Conservation (phyloP, 2,888 invertebrate species). For the Dusona sp. region DNA sequence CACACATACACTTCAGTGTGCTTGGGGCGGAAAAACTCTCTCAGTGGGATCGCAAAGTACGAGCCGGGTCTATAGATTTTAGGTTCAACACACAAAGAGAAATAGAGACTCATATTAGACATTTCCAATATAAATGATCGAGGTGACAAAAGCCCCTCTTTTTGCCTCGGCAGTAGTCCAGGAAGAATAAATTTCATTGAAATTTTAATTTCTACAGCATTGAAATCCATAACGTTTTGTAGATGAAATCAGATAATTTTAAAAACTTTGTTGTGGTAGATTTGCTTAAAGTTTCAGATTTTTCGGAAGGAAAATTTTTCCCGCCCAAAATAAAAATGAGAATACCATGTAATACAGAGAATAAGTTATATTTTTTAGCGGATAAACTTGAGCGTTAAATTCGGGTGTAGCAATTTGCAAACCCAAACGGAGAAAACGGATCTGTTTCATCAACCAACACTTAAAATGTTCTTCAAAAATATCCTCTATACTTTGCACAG, state of each 20-base stretch:
- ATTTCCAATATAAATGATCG: not conserved
- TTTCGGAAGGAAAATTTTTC: not conserved
- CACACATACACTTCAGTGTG: conserved; percentile 28
- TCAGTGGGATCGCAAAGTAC: conserved; percentile 25
- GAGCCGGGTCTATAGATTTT: not conserved
- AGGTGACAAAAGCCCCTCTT: not conserved
- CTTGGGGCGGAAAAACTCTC: conserved; percentile 41
- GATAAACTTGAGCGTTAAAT: not conserved
- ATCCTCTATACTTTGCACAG: too few species aligned
- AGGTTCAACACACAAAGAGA: not conserved
- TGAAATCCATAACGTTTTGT: not conserved
- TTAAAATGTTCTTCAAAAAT: too few species aligned
- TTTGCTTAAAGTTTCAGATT: not conserved
- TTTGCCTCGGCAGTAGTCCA: too few species aligned
- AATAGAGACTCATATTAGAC: not conserved
- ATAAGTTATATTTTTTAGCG: not conserved
- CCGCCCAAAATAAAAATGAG: not conserved
- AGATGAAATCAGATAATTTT: not conserved
- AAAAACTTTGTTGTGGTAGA: not conserved
- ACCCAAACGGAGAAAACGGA: too few species aligned
- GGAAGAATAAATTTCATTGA: not conserved
- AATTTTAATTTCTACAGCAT: not conserved
- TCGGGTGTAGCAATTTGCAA: conserved; percentile 15
- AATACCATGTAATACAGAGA: not conserved
- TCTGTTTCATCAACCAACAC: too few species aligned